Base-by-base conservation (phyloP, 1,140 invertebrate genomes). In the Drosophila seguyi region DNA sequence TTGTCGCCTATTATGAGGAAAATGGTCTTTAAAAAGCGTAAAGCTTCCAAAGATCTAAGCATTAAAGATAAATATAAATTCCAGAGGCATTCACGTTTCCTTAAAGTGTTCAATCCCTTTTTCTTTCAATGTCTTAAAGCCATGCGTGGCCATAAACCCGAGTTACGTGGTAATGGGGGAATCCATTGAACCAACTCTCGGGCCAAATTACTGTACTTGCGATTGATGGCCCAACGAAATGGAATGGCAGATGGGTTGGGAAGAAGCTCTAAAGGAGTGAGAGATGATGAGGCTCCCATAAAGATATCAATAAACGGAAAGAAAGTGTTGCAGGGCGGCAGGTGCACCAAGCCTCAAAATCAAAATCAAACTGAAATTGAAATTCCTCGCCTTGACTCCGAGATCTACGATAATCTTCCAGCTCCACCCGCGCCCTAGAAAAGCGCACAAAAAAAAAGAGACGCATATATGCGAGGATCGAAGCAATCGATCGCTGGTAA, bases 131-230 rank as follows among this genome's bases (percentile, higher is more conserved):
- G 65, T 41, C 57, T 58, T 22, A 22, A 14, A 58, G 53, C 29
- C 52, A 47, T 59, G 81, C 59, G 61, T 48, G 48, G 67, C 63
- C 78, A 87, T 80, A 82, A 87, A 83, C 44, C 63, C 52, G 79
- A 87, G 83, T 87, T 90, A 90, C 79, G 85, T 90, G 86, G 85
- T 90, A 90, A 90, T 90, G 85, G 74, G 74, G 74, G 67, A 73
- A 76, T 55, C 81, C 69, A 73, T 58, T 47, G 66, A 31, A 6
- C 47, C 66, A 39, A 38, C 52, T 58, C 71, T 66, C 41, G 75
- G 58, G 73, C 72, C 55, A 87, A 87, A 87, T 87, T 87, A 80
- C 83, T 83, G 83, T 88, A 84, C 84, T 87, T 76, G 77, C 67
- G 58, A 81, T 79, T 76, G 75, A 84, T 84, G 66, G 66, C 44